Conservation (phyloP, 2,797 vertebrate genomes). For the Anniella stebbinsi region DNA sequence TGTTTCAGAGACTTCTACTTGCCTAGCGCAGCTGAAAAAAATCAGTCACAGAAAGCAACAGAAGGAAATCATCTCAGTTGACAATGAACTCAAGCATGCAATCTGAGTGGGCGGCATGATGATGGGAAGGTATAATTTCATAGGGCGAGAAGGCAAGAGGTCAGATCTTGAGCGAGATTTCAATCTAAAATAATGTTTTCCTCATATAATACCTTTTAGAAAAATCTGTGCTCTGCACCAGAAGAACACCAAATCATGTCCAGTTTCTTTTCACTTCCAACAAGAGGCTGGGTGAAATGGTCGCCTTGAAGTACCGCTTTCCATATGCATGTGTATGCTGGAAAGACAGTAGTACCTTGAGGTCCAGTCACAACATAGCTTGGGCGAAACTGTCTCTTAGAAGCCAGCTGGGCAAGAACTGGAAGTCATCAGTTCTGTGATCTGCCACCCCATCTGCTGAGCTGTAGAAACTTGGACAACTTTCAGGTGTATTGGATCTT, state of each 20-base stretch:
- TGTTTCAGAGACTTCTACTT: not conserved
- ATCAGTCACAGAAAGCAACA: not conserved
- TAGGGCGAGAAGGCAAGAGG: not conserved
- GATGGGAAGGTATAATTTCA: not conserved
- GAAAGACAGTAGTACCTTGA: not conserved
- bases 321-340: not conserved
- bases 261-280: not conserved
- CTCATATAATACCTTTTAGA: not conserved
- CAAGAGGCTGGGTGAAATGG: not conserved
- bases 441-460: not conserved
- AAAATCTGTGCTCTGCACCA: not conserved
- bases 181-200: not conserved
- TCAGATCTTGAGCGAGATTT: not conserved
- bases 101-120: not conserved
- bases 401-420: too few species aligned
- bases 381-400: not conserved
- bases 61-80: slow-evolving; percentile 2
- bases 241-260: not conserved
- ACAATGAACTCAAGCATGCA: slow-evolving; percentile 25
- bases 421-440: not conserved
- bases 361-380: not conserved
- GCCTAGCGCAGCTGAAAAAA: not conserved
- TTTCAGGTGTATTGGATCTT: not conserved
- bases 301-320: not conserved
- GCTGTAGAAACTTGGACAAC: not conserved